Evolutionary conservation across 2,113 vertebrate species (phyloP).

Genomic region (Genyomyrus donnyi): DNA sequence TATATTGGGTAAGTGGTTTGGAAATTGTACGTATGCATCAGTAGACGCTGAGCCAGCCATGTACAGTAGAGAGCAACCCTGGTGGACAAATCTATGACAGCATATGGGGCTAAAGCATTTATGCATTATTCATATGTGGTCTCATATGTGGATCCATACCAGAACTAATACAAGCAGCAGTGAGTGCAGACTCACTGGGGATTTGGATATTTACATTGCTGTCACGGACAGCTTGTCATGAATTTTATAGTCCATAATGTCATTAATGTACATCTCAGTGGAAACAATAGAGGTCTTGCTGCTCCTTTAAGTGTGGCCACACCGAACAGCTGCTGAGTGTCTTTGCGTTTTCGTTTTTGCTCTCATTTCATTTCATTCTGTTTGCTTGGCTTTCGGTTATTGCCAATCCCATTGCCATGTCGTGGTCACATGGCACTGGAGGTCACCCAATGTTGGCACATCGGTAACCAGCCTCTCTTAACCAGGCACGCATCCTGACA

Average conservation of each 20-base stretch:
- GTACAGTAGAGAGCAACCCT: neutral
- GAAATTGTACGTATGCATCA: neutral
- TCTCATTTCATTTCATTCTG: neutral
- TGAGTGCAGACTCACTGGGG: neutral
- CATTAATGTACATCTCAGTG: constrained; percentile 14
- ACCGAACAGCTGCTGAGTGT: neutral
- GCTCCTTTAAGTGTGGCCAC: neutral
- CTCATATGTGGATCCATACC: neutral
- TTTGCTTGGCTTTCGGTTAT: neutral
- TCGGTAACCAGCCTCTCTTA: neutral
- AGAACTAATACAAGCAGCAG: neutral
- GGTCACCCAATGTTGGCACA: neutral
- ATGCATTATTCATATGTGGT: neutral
- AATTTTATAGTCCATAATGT: neutral
- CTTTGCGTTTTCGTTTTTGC: neutral
- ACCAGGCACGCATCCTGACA: neutral
- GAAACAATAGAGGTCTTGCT: neutral
- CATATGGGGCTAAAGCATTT: neutral
- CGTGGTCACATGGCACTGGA: neutral
- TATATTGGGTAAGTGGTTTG: neutral
- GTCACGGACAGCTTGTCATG: neutral
- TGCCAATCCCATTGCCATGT: neutral
- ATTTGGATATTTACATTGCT: neutral
- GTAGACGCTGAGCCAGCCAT: neutral
- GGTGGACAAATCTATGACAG: neutral